Conservation (phyloP, 2,113 vertebrate genomes). For the Carassius auratus region DNA sequence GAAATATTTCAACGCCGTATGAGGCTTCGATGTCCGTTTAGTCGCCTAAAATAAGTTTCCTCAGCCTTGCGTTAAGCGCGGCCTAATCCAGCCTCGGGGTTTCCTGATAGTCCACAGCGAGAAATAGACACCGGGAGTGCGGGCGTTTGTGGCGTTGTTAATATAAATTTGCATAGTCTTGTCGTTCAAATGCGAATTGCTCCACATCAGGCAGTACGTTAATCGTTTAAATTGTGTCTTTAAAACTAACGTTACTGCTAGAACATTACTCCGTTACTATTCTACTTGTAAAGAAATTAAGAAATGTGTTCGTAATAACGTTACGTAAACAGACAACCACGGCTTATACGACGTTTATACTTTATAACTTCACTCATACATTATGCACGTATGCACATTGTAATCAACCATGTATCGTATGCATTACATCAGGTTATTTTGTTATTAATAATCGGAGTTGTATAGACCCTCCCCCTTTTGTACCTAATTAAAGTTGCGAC, state of each 20-base stretch:
- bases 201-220: background rate
- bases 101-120: constrained; percentile 42
- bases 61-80: constrained; percentile 31
- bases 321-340: background rate
- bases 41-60: background rate
- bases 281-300: background rate
- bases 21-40: background rate
- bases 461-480: no score
- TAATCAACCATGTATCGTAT: no score
- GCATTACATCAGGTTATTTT: no score
- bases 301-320: background rate
- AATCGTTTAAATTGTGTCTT: background rate
- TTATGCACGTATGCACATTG: no score
- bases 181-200: background rate
- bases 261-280: no score
- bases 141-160: background rate
- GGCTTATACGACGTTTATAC: background rate
- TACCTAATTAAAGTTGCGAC: no score
- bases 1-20: background rate
- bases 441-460: no score
- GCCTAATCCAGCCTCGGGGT: constrained; percentile 68
- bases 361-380: background rate
- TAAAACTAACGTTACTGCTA: background rate
- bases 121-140: background rate
- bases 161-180: no score